Base-by-base conservation (phyloP, 2,113 vertebrate species). In the Poecilia latipinna region DNA sequence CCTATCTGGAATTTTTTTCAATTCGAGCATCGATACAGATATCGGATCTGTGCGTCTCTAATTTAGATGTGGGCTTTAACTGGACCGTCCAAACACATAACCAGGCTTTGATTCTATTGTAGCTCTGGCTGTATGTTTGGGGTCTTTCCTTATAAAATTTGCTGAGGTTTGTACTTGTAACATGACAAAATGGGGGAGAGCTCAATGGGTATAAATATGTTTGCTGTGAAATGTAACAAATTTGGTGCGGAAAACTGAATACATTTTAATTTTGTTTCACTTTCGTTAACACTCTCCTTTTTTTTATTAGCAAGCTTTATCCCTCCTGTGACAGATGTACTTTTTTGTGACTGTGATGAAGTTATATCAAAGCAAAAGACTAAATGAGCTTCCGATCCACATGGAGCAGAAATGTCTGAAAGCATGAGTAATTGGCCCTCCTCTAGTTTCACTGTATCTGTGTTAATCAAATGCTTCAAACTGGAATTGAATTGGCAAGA, bases 331-430 rank as follows among this genome's bases (percentile, higher is more conserved):
- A 75, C 71, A 33, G 15, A 28, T 33, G 4, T 11, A 11, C 19
- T 62, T 74, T 44, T 65, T 65, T 44, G 6, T 57, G 15, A 24
- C 35, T 66, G 48, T 4, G 37, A 76, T 75, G 26, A 68, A 65
- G 8, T 69, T 54, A 22, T 64, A 48, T 70, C 65, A 71, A 48
- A 66, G 31, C 29, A 37, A 72, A 75, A 29, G n/a, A 68, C 63
- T 75, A 64, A 72, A 31, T 54, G 24, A 12, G 37, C 51, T 54
- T 51, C 54, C 44, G 65, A 54, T 42, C 22, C 13, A 17, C 26
- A 29, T 19, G 44, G 12, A 63, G 26, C 69, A 61, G 17, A 29
- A 69, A 32, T 57, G 17, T 72, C 29, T 65, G 15, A 70, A 24
- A 60, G 3, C 1, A 12, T 61, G 29, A n/a, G 39, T 67, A 74